These are phyloP conservation scores for Schizotus pectinicornis DNA, from an alignment of 2,888 invertebrate species.

Conservation along the genomic window DNA sequence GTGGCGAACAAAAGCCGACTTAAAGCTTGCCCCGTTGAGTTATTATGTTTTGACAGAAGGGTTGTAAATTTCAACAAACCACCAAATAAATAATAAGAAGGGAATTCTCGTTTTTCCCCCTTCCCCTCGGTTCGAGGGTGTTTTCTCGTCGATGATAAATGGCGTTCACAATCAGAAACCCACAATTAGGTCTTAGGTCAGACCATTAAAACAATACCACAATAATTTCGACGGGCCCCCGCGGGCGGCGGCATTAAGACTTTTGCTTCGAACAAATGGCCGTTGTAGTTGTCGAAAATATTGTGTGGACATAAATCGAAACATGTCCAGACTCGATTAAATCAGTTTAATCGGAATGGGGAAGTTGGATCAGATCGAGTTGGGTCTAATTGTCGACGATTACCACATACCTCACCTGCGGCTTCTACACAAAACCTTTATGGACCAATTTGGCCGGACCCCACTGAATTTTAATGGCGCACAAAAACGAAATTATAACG, in stretches of 20 bases:
- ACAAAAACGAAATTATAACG: too few species aligned
- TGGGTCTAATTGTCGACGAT: not conserved
- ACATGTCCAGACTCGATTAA: not conserved
- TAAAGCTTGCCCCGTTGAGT: not conserved
- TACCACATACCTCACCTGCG: conserved; percentile 2
- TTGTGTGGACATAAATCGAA: not conserved
- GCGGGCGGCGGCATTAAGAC: not conserved
- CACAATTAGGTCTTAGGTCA: not conserved
- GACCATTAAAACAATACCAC: not conserved
- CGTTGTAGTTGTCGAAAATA: not conserved
- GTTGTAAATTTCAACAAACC: conserved; percentile 21
- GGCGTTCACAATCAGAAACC: conserved; percentile 3
- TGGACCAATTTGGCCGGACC: conserved; percentile 1
- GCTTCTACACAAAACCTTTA: not conserved
- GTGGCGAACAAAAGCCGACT: not conserved
- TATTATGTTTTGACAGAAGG: conserved; percentile 29
- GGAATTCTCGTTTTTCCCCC: not conserved
- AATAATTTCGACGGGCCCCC: not conserved
- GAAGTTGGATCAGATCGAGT: not conserved
- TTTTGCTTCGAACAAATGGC: not conserved
- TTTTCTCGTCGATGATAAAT: conserved; percentile 2
- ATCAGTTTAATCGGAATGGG: not conserved
- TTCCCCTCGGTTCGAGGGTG: not conserved
- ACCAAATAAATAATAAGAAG: not conserved
- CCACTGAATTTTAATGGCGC: not conserved